Conservation (phyloP, 2,113 vertebrate species). For the Microcebus lehilahytsara region DNA sequence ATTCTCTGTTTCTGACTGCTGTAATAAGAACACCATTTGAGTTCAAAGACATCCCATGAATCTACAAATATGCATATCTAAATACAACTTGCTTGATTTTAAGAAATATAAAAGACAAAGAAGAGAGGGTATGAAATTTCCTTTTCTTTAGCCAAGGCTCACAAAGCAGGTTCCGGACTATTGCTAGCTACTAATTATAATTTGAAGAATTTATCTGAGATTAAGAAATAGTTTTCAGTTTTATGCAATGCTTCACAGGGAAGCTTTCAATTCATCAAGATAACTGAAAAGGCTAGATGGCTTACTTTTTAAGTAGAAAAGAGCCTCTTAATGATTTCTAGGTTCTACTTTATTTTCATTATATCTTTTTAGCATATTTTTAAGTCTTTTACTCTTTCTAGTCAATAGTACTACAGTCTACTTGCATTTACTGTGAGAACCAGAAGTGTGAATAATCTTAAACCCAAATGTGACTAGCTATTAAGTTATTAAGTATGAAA, state of each 20-base stretch:
- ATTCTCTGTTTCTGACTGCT: slow-evolving; percentile 61
- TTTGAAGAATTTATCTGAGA: neutral
- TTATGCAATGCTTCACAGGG: slow-evolving; percentile 6
- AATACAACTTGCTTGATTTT: slow-evolving; percentile 40
- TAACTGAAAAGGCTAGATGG: neutral
- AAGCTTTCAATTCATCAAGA: neutral
- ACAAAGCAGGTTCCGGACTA: neutral
- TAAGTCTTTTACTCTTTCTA: neutral
- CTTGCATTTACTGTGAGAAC: neutral
- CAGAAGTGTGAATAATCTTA: neutral
- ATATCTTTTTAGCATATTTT: neutral
- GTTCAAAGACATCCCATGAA: slow-evolving; percentile 57
- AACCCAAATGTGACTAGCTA: neutral
- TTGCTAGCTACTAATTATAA: neutral
- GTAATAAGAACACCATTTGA: slow-evolving; percentile 60
- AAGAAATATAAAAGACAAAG: slow-evolving; percentile 55
- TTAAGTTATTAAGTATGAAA: neutral
- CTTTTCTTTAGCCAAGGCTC: slow-evolving; percentile 12
- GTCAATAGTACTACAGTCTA: neutral
- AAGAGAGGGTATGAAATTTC: neutral
- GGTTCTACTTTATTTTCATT: neutral
- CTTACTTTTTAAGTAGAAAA: slow-evolving; percentile 8
- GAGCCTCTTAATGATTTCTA: neutral
- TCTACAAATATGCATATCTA: slow-evolving; percentile 49
- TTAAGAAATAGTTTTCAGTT: slow-evolving; percentile 25